Percentiles rank a stretch among this genome's conserved stretches.
These are phyloP conservation scores for Stictocephala bisonia DNA, from an alignment of 2,888 invertebrate species.

Conservation along the genomic window DNA sequence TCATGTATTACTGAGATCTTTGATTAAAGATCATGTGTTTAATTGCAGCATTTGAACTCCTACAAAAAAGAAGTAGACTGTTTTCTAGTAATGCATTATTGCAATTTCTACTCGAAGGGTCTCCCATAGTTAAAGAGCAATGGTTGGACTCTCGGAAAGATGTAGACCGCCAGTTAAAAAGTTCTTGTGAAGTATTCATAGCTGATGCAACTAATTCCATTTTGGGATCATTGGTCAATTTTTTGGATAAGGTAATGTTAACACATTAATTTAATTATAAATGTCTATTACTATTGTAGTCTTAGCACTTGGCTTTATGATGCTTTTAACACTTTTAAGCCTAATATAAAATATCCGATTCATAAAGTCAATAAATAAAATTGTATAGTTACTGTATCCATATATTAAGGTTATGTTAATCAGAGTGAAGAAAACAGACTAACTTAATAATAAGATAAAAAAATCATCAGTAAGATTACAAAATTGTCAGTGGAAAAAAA, in stretches of 20 bases:
- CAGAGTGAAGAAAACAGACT: no score
- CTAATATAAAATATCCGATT: no score
- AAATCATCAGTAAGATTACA: no score
- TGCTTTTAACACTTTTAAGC: no score
- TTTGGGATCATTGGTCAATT: conserved; percentile 77
- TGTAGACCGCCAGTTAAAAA: conserved; percentile 92
- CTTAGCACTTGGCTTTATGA: background rate
- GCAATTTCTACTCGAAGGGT: conserved; percentile 92
- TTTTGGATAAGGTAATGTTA: conserved; percentile 78
- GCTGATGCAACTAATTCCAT: conserved; percentile 80
- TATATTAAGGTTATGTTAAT: no score
- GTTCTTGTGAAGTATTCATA: conserved; percentile 90
- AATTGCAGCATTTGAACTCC: conserved; percentile 66
- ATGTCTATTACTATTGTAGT: background rate
- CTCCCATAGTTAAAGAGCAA: conserved; percentile 93
- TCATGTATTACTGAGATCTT: no score
- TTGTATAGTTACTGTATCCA: no score
- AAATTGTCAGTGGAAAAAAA: no score
- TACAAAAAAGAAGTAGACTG: conserved; percentile 80
- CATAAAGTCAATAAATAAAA: no score
- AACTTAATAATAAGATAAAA: no score
- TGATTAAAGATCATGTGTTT: conserved; percentile 21
- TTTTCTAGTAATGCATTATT: conserved; percentile 94
- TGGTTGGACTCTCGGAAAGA: conserved; percentile 95
- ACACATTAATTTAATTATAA: background rate